Base-by-base conservation (phyloP, 2,113 vertebrate genomes). In the Cyprinus carpio region DNA sequence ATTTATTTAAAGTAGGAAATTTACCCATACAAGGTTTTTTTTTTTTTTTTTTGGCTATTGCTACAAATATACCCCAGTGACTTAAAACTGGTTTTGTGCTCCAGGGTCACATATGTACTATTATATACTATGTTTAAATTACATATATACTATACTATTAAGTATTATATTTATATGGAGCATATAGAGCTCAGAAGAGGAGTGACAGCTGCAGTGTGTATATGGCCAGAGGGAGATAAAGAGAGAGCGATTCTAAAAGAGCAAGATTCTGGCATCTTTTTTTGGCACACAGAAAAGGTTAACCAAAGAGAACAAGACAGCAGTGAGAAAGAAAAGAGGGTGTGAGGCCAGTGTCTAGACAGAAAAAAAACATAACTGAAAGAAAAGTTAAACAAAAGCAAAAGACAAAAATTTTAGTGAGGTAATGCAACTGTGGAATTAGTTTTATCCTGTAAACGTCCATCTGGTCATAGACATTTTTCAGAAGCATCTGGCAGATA, bases 211-310 rank as follows among this genome's bases (percentile, higher is more conserved):
- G 71, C 71, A 25, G 71, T 74, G 37, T 71, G 67, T 40, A 23
- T 74, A 43, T 74, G 71, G 71, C 71, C 40, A 43, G 71, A 46
- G 40, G 71, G 71, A 74, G 37, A 74, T 74, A 25, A 25, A 74
- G 37, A 74, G 37, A 15, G 71, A 13, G 37, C 6, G 51, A 74
- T 25, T 15, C 10, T 25, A 46, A 74, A 74, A 74, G 71, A 74
- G 71, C 71, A 74, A 74, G 40, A 46, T 74, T 74, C 71, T 74
- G 71, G 71, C 71, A 74, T 74, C 37, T 74, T 74, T 43, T 40
- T 74, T 74, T 74, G 71, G 71, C 71, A 74, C 71, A 74, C 23
- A 74, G 40, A 74, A 74, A 74, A 74, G 71, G 71, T 74, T 74
- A n/a, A 74, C 40, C 71, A 74, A 46, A 74, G 71, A 74, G 71